Base-by-base conservation (phyloP, 2,113 vertebrate genomes). In the Pandion haliaetus region DNA sequence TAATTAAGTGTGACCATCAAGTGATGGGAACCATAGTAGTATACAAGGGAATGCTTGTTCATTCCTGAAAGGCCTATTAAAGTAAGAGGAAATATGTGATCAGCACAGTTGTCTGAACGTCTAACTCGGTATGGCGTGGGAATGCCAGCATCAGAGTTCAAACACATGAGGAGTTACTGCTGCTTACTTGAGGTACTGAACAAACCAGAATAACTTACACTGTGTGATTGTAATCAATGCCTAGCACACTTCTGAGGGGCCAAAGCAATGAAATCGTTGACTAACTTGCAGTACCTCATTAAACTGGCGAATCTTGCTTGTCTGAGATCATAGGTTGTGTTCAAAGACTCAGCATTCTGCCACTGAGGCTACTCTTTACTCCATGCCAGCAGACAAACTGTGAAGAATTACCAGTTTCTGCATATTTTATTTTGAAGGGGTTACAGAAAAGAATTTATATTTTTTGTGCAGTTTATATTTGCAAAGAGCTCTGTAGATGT, bases 1-100 rank as follows among this genome's bases (percentile, higher is more conserved):
- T 97, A 97, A 96, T 97, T 96, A 96, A 95, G 95, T 96, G 96
- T 96, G 93, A 96, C 96, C 96, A 96, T 94, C 92, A 93, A 96
- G 78, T 92, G 93, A 95, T 94, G 90, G 96, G 96, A 96, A 90
- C 54, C 71, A 61, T 42, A 76, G 74, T 9, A 88, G 88, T 93
- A 86, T 95, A 97, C 95, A 97, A 97, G 96, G 87, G 87, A 91
- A 96, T 95, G 90, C 93, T 95, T 97, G 95, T 97, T 97, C 96
- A 50, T 91, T 96, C 88, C 96, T 96, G 93, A 96, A 96, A 94
- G 93, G 74, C 92, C 87, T 80, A 80, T 97, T 96, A 97, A 95
- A 96, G 85, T 72, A 82, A 94, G 82, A 96, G 96, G 95, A 96
- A 96, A 92, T 95, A 91, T 57, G 78, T 65, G 72, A 95, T 94